A percentile compares a stretch with the other conserved stretches of the same genome.
phyloP scores from a whole-genome alignment of 1,140 invertebrate genomes.

The Dendrolimus kikuchii region DNA sequence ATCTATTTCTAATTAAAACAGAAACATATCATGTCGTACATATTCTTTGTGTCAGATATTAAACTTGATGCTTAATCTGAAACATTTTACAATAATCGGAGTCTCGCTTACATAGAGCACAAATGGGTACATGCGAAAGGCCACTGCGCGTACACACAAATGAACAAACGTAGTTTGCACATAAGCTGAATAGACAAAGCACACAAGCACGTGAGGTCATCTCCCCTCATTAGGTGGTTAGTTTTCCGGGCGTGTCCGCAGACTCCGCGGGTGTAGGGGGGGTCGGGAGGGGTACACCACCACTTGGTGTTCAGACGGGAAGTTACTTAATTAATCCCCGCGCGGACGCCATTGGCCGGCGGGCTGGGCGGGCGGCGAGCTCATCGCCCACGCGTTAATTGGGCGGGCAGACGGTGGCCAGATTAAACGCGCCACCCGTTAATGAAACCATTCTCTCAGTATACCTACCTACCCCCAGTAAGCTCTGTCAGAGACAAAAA shows the following conservation, averaged over 20 bases:
- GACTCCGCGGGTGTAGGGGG: constrained; percentile 52
- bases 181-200: constrained; percentile 62
- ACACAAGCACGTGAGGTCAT: constrained; percentile 67
- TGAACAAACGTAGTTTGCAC: constrained; percentile 51
- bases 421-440: constrained; percentile 49
- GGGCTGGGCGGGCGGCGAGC: constrained; percentile 35
- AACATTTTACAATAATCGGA: too few relatives aligned
- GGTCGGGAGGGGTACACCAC: constrained; percentile 26
- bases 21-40: too few relatives aligned
- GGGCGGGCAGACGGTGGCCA: constrained; percentile 41
- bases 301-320: constrained; percentile 38
- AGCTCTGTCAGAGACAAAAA: background rate
- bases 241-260: constrained; percentile 70
- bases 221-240: constrained; percentile 71
- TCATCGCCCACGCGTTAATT: constrained; percentile 69
- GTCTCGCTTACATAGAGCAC: constrained; percentile 40
- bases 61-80: too few relatives aligned
- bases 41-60: too few relatives aligned
- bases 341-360: constrained; percentile 64
- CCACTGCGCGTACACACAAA: constrained; percentile 37
- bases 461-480: constrained; percentile 8
- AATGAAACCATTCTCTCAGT: constrained; percentile 47
- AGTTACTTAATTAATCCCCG: constrained; percentile 67
- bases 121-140: constrained; percentile 45
- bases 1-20: too few relatives aligned